Conservation (phyloP, 2,113 vertebrate species). For the Thalassarche chlororhynchos region DNA sequence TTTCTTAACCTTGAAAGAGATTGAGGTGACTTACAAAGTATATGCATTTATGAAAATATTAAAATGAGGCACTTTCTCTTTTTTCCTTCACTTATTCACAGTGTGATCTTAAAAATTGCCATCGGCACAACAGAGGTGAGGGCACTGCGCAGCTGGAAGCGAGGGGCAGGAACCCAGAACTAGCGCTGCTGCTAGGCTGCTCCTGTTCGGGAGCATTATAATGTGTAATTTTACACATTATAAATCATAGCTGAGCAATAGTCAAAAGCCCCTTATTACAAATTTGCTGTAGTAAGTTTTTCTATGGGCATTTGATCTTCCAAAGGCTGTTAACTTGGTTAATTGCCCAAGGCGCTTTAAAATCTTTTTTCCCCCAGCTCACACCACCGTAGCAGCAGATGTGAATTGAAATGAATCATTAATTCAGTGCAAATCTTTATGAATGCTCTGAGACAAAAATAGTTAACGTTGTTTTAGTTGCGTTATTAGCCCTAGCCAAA, state of each 20-base stretch:
- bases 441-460: background rate
- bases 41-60: background rate
- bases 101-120: background rate
- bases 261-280: background rate
- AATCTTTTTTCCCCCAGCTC: background rate
- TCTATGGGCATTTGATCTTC: background rate
- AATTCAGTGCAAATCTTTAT: background rate
- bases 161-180: background rate
- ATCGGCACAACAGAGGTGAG: background rate
- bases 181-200: background rate
- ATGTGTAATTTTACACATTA: background rate
- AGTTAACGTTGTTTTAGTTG: background rate
- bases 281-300: background rate
- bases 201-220: background rate
- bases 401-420: background rate
- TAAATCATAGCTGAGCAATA: background rate
- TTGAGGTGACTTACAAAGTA: background rate
- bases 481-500: background rate
- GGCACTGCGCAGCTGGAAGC: background rate
- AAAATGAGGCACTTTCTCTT: background rate
- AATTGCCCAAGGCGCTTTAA: background rate
- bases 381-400: background rate
- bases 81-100: background rate
- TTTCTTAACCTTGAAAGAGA: background rate
- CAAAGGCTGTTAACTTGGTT: background rate